Conservation (phyloP, 2,888 invertebrate genomes). For the Chymomyza amoena region DNA sequence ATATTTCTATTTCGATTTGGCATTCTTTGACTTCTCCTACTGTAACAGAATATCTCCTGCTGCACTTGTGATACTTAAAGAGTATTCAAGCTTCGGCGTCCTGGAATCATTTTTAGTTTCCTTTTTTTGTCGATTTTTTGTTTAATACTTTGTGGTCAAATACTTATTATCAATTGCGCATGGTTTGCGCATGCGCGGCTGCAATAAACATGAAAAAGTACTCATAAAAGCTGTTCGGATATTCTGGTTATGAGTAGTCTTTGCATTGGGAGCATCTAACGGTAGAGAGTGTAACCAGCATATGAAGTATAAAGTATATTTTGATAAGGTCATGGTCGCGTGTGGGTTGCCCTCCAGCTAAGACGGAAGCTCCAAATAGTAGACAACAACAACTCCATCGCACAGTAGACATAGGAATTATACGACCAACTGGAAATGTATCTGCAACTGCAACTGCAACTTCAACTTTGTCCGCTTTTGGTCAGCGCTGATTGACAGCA, state of each 20-base stretch:
- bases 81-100: background rate
- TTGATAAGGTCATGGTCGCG: slow-evolving; percentile 34
- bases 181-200: slow-evolving; percentile 8
- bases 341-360: slow-evolving; percentile 14
- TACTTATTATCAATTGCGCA: slow-evolving; percentile 66
- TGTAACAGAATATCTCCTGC: no score
- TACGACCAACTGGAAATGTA: slow-evolving; percentile 16
- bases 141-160: slow-evolving; percentile 41
- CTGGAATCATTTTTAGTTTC: background rate
- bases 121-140: background rate
- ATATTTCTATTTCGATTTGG: no score
- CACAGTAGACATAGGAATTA: slow-evolving; percentile 6
- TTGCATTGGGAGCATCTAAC: slow-evolving; percentile 30
- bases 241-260: background rate
- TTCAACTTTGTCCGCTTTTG: background rate
- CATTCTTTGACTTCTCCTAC: no score
- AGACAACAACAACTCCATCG: slow-evolving; percentile 41
- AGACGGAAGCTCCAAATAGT: background rate
- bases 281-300: slow-evolving; percentile 19
- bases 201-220: slow-evolving; percentile 66
- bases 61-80: background rate
- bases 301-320: background rate
- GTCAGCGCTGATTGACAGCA: slow-evolving; percentile 61
- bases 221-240: slow-evolving; percentile 36
- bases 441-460: background rate